phyloP scores from a whole-genome alignment of 2,113 vertebrate genomes.

The Emydura subglobosa region DNA sequence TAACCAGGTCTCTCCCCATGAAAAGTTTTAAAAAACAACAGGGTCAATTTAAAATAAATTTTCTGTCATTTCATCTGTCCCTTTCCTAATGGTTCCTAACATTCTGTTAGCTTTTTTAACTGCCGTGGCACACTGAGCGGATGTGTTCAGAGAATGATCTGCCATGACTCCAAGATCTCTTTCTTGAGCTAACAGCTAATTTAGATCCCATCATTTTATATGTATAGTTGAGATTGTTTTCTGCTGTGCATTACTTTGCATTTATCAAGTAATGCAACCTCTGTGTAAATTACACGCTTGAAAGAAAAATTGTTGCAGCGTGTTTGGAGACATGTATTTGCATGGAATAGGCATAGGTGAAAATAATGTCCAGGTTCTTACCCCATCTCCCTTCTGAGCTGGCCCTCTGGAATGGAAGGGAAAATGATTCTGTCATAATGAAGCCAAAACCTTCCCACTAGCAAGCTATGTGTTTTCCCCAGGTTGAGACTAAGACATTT shows the following conservation, averaged over 20 bases:
- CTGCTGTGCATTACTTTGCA: background rate
- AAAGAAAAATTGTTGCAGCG: background rate
- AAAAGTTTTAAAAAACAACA: conserved; percentile 12
- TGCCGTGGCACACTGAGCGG: background rate
- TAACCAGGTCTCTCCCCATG: background rate
- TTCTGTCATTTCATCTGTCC: background rate
- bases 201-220: background rate
- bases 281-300: background rate
- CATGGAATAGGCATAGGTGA: background rate
- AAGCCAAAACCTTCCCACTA: background rate
- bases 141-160: background rate
- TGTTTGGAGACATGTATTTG: background rate
- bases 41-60: background rate
- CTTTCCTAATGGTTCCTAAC: background rate
- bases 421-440: background rate
- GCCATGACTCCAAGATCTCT: background rate
- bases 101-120: background rate
- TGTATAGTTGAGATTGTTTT: background rate
- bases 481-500: background rate
- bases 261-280: background rate
- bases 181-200: background rate
- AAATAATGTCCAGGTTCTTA: background rate
- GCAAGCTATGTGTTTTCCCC: background rate
- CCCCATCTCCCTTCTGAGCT: background rate
- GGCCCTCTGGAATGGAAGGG: background rate